Base-by-base conservation (phyloP, 2,113 vertebrate species). In the Haemorhous mexicanus region DNA sequence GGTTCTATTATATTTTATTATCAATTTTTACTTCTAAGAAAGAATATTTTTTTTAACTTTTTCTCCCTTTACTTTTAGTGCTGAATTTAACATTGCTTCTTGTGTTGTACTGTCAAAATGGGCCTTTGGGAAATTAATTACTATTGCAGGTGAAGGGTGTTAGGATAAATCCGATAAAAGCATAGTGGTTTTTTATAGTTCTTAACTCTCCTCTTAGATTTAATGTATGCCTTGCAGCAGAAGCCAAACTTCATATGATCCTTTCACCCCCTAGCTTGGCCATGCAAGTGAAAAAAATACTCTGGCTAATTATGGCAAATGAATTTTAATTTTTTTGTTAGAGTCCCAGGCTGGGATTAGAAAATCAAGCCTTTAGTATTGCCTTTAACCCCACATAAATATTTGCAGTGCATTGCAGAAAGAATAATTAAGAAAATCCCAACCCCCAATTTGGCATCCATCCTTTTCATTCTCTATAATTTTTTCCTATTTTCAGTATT, bases 41-140 rank as follows among this genome's bases (percentile, higher is more conserved):
- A 63, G 78, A 49, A 17, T 85, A 6, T 84, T 93, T 94, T 95
- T 84, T 95, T 87, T 53, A 4, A 61, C 26, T 78, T 94, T 88
- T 89, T 59, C 30, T 28, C 86, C 20, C 37, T 87, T 92, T 66
- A 43, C 43, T 93, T 95, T 92, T 88, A 78, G n/a, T 94, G 41
- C 44, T 86, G 56, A 95, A 87, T 16, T 73, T 83, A 88, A 49
- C 76, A 32, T 79, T 84, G 46, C 28, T 95, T 95, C 21, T 0
- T 84, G 47, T 94, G 62, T 86, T 92, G 20, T 90, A 83, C 63
- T 93, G 76, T 91, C 85, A 92, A 97, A 96, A 93, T 56, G 63
- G 72, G 78, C 94, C 92, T 90, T 85, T 80, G 96, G 95, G 95
- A 97, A 97, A 97, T 96, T 96, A 97, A 94, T 96, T 95, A 82